Evolutionary conservation across 1,140 invertebrate species (phyloP), one percentile per base, ranked within the genome.

Genomic region (Cydia amplana): DNA sequence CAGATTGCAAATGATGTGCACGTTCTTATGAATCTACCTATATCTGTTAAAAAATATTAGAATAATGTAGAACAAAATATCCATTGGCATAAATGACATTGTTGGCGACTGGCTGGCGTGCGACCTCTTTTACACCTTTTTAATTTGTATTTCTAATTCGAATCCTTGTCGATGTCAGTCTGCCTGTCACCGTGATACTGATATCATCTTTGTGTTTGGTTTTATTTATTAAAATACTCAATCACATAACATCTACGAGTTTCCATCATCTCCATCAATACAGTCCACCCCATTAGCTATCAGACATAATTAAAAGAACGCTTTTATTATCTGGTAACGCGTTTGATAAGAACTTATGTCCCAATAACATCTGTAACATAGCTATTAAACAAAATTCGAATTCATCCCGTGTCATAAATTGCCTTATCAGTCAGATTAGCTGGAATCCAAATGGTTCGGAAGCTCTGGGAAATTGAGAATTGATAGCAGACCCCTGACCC

Each of bases 401-500:
- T n/a, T 40, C 65, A 70, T 70, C 65, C 65, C 28, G 23, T 18
- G 65, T 12, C 65, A n/a, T 40, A 18, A 70, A 36, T 18, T 70
- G 55, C 43, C 64, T 70, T 70, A 70, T 70, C 65, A 36, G 7
- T 2, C n/a, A 70, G 65, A 40, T 70, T 70, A 70, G 32, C 3
- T 18, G 36, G 65, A 70, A 70, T 23, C 65, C 18, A 60, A 60
- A 60, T 18, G 55, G 55, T 60, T 60, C 55, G 65, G 6, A 28
- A 36, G 65, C 28, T 70, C 65, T 36, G 32, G 36, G 55, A 36
- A 70, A 70, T 40, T 18, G 32, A 70, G 4, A 70, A 70, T 36
- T 70, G 65, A 70, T 36, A 70, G 32, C 14, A n/a, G 32, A 70
- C 65, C 65, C 32, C 6, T 70, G 32, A 70, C 28, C 65, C 65